Evolutionary conservation across 64 coral and sea anemone genomes (phyloP).

Genomic region (Platygyra sinensis): DNA sequence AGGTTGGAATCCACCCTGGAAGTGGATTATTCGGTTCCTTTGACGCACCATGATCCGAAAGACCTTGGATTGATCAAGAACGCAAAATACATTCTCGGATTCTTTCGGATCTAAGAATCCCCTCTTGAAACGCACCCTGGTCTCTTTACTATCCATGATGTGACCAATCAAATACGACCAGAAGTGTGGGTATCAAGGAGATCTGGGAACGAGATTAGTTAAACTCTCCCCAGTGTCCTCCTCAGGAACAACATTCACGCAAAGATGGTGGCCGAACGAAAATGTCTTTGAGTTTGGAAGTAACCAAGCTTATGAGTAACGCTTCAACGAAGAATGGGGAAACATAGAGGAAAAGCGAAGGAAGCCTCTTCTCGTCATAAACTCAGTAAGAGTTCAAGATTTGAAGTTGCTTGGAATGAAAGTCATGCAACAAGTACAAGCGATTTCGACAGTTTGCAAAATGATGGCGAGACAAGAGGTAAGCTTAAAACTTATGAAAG

Average conservation of each 20-base stretch:
- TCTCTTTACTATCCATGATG: no score
- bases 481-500: background rate
- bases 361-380: constrained; percentile 6
- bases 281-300: background rate
- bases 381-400: constrained; percentile 50
- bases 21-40: no score
- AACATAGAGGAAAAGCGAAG: constrained; percentile 55
- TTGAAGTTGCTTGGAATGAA: constrained; percentile 8
- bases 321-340: constrained; percentile 14
- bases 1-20: no score
- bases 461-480: background rate
- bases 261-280: background rate
- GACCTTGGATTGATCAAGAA: no score
- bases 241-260: background rate
- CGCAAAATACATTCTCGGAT: no score
- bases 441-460: background rate
- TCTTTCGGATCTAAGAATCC: no score
- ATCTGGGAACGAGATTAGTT: no score
- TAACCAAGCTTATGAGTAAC: background rate
- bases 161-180: no score
- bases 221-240: background rate
- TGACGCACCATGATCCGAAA: no score
- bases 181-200: no score
- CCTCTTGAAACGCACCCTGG: no score
- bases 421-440: background rate